phyloP scores from a whole-genome alignment of 2,888 invertebrate species.

The Drosophila nigritarsus region DNA sequence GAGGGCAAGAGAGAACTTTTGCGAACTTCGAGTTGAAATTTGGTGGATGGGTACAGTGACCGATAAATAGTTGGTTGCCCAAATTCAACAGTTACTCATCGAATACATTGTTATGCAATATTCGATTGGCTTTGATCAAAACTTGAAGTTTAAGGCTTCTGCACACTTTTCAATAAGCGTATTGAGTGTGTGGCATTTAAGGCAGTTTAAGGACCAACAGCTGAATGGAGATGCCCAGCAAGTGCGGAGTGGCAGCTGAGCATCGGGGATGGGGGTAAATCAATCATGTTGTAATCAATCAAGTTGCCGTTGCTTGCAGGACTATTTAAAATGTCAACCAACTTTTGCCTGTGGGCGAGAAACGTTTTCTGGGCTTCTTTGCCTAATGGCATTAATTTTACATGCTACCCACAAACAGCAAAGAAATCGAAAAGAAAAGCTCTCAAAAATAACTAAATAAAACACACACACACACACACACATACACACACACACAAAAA shows the following conservation, averaged over 20 bases:
- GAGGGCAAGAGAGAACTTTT: neutral
- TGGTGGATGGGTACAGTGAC: conserved; percentile 4
- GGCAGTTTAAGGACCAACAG: neutral
- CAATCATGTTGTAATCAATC: conserved; percentile 75
- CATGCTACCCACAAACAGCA: conserved; percentile 14
- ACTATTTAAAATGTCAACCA: conserved; percentile 68
- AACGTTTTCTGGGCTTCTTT: conserved; percentile 5
- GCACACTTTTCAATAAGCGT: neutral
- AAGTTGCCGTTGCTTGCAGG: conserved; percentile 47
- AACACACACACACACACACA: neutral
- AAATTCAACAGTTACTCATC: too few relatives aligned
- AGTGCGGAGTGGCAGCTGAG: neutral
- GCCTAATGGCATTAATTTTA: conserved; percentile 46
- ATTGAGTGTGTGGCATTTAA: neutral
- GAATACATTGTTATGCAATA: neutral
- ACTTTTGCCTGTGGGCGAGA: conserved; percentile 6
- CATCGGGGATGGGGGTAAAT: conserved; percentile 40
- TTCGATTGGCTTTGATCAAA: neutral
- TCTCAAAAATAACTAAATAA: neutral
- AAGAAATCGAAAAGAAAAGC: conserved; percentile 27
- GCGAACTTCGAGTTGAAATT: conserved; percentile 27
- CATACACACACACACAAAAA: neutral
- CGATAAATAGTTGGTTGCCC: too few relatives aligned
- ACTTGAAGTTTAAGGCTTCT: neutral
- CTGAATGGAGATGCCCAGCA: neutral